Evolutionary conservation across 1,140 invertebrate genomes (phyloP).

Genomic region (Diorhabda elongata): DNA sequence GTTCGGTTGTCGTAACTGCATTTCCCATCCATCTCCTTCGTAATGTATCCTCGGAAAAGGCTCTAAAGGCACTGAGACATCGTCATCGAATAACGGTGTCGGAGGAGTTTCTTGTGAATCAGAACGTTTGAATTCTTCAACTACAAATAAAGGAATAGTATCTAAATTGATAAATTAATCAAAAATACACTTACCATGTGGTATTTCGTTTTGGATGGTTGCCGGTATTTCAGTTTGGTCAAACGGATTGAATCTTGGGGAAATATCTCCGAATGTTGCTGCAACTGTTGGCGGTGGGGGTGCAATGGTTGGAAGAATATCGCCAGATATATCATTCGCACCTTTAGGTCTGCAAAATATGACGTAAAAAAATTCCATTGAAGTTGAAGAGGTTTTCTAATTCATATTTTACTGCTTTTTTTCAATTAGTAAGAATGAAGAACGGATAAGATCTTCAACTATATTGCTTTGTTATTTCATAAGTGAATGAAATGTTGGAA

Average conservation of each 20-base stretch:
- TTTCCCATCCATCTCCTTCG: conserved; percentile 88
- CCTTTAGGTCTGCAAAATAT: conserved; percentile 56
- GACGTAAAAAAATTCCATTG: neutral
- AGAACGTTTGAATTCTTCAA: conserved; percentile 45
- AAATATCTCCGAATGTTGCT: conserved; percentile 52
- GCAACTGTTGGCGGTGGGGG: conserved; percentile 61
- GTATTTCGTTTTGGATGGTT: conserved; percentile 30
- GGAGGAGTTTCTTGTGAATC: conserved; percentile 78
- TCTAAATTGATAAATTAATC: too few species aligned
- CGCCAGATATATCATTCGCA: conserved; percentile 40
- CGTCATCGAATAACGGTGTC: conserved; percentile 92
- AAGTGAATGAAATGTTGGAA: too few species aligned
- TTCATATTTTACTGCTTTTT: too few species aligned
- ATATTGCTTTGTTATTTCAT: too few species aligned
- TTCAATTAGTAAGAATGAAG: too few species aligned
- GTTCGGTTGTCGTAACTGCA: conserved; percentile 91
- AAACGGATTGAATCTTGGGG: conserved; percentile 66
- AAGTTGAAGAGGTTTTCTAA: neutral
- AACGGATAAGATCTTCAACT: too few species aligned
- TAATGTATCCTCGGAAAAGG: conserved; percentile 82
- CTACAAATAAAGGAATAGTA: too few species aligned
- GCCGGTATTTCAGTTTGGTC: conserved; percentile 59
- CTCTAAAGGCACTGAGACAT: conserved; percentile 87
- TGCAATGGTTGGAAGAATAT: conserved; percentile 65
- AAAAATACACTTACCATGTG: conserved; percentile 32